A percentile compares a stretch with the other conserved stretches of the same genome.
phyloP scores from a whole-genome alignment of 2,113 vertebrate species.

The Psettodes erumei region DNA sequence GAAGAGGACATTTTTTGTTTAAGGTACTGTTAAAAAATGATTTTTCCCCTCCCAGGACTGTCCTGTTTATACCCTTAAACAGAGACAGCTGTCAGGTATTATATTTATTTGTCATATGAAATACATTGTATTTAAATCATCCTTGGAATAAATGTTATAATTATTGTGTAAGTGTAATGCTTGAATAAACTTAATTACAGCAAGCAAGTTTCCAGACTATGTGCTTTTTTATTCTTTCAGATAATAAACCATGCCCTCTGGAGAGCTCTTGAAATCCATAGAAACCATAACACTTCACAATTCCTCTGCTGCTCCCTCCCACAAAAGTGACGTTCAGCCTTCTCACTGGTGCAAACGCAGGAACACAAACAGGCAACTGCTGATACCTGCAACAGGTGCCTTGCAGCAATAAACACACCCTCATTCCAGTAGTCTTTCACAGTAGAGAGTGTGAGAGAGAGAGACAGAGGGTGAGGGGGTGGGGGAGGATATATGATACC shows the following conservation, averaged over 20 bases:
- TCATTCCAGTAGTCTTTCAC: constrained; percentile 58
- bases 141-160: constrained; percentile 16
- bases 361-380: too few relatives aligned
- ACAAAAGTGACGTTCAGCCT: background rate
- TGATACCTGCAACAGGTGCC: constrained; percentile 57
- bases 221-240: background rate
- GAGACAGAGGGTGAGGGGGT: background rate
- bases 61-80: background rate
- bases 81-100: constrained; percentile 1
- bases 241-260: background rate
- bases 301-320: background rate
- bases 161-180: constrained; percentile 9
- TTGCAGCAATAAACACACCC: constrained; percentile 36
- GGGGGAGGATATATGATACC: constrained; percentile 57
- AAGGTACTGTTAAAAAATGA: constrained; percentile 15
- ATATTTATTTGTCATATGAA: constrained; percentile 62
- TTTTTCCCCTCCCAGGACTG: background rate
- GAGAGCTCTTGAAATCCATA: background rate
- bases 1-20: background rate
- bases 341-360: constrained; percentile 41
- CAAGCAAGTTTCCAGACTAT: background rate
- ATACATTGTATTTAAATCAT: constrained; percentile 34
- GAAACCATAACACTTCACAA: constrained; percentile 9
- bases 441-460: background rate
- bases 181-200: constrained; percentile 45